These are phyloP conservation scores for Catocala nupta DNA, from an alignment of 2,888 invertebrate genomes.

Conservation along the genomic window DNA sequence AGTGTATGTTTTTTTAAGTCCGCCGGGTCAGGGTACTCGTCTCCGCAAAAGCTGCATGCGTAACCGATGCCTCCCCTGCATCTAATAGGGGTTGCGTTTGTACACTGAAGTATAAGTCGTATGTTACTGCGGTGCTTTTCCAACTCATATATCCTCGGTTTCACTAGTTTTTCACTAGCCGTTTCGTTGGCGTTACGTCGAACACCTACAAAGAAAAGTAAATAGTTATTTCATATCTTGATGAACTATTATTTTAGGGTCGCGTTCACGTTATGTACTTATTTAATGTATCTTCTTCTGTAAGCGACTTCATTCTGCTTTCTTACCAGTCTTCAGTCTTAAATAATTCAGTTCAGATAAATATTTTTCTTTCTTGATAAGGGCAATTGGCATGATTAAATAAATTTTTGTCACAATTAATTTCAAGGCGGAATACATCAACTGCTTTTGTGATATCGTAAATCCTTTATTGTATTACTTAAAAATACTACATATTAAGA, in stretches of 20 bases:
- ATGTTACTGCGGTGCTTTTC: slow-evolving; percentile 49
- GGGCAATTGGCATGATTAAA: no score
- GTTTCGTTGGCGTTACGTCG: slow-evolving; percentile 47
- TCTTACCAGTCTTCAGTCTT: no score
- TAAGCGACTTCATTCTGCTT: neutral
- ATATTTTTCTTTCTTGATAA: no score
- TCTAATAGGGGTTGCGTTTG: slow-evolving; percentile 58
- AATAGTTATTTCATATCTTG: slow-evolving; percentile 46
- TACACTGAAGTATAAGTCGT: slow-evolving; percentile 51
- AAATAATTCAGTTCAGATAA: no score
- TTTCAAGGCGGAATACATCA: no score
- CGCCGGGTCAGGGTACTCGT: slow-evolving; percentile 51
- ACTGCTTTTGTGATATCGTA: no score
- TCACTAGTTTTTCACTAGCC: slow-evolving; percentile 35
- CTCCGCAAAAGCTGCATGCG: slow-evolving; percentile 60
- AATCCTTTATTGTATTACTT: no score
- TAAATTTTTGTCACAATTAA: no score
- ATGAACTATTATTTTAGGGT: slow-evolving; percentile 11
- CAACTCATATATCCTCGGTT: slow-evolving; percentile 36
- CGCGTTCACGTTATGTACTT: neutral
- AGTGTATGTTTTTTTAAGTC: slow-evolving; percentile 60
- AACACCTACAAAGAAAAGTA: slow-evolving; percentile 59
- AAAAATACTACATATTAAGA: no score
- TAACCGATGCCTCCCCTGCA: slow-evolving; percentile 54
- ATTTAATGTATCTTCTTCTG: neutral